These are phyloP conservation scores for Aspidiotus rigidus DNA, from an alignment of 2,888 invertebrate genomes.

Conservation along the genomic window DNA sequence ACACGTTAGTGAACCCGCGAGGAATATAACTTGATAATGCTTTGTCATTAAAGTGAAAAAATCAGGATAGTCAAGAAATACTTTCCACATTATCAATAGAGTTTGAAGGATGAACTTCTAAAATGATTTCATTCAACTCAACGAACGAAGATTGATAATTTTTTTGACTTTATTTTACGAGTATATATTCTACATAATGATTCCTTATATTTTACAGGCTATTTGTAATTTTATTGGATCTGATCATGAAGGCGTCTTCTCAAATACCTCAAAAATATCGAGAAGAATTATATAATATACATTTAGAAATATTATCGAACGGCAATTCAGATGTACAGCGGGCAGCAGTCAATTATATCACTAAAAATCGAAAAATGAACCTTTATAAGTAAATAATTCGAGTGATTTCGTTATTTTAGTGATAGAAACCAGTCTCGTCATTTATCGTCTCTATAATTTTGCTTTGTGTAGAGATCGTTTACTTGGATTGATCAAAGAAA, in stretches of 20 bases:
- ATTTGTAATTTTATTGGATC: conserved; percentile 58
- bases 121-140: too few species aligned
- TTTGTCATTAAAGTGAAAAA: too few species aligned
- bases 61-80: neutral
- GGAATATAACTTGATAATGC: neutral
- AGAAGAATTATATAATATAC: conserved; percentile 59
- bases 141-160: too few species aligned
- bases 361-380: conserved; percentile 65
- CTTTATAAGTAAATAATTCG: conserved; percentile 57
- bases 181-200: too few species aligned
- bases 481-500: conserved; percentile 33
- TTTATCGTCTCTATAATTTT: neutral
- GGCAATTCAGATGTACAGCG: conserved; percentile 68
- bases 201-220: conserved; percentile 30
- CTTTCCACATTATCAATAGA: neutral
- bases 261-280: conserved; percentile 11
- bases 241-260: conserved; percentile 57
- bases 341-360: conserved; percentile 74
- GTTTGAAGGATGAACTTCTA: neutral
- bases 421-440: neutral
- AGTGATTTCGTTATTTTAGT: neutral
- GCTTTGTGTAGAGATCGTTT: conserved; percentile 17
- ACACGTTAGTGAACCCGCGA: too few species aligned
- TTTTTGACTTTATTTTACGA: too few species aligned
- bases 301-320: conserved; percentile 68